Conservation (phyloP, 2,797 vertebrate species). For the Anableps anableps region DNA sequence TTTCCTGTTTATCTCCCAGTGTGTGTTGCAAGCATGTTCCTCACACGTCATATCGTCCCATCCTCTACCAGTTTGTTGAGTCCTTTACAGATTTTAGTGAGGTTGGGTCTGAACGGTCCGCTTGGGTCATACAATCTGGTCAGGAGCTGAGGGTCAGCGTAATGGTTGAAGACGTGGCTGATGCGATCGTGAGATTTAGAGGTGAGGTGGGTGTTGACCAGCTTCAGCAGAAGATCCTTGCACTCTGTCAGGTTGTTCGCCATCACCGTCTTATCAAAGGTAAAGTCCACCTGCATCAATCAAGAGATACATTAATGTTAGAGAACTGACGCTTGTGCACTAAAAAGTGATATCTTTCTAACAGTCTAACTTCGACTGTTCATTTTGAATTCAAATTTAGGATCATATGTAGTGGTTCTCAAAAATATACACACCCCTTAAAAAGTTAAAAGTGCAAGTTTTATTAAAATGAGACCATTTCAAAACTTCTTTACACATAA, state of each 20-base stretch:
- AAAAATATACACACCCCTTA: not conserved
- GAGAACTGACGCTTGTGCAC: not conserved
- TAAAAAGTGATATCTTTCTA: not conserved
- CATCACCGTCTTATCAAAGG: slow-evolving; percentile 88
- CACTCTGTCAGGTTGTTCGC: slow-evolving; percentile 80
- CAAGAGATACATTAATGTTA: slow-evolving; percentile 8
- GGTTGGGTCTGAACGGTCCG: slow-evolving; percentile 77
- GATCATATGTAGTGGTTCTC: not conserved
- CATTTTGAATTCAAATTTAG: not conserved
- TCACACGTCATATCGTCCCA: slow-evolving; percentile 77
- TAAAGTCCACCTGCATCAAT: slow-evolving; percentile 86
- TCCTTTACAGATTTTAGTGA: slow-evolving; percentile 87
- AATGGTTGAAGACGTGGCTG: slow-evolving; percentile 91
- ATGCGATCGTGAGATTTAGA: slow-evolving; percentile 90
- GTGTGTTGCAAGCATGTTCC: slow-evolving; percentile 21
- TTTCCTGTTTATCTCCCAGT: slow-evolving; percentile 60
- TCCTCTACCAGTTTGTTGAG: slow-evolving; percentile 90
- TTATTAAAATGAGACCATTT: not conserved
- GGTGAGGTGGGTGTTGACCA: slow-evolving; percentile 89
- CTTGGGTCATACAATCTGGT: slow-evolving; percentile 84
- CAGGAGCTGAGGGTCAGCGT: slow-evolving; percentile 85
- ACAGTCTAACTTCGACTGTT: not conserved
- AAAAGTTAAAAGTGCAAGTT: not conserved
- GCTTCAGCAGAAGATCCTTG: slow-evolving; percentile 85
- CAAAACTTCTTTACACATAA: not conserved